Evolutionary conservation across 2,797 vertebrate genomes (phyloP).

Genomic region (Capromys pilorides): DNA sequence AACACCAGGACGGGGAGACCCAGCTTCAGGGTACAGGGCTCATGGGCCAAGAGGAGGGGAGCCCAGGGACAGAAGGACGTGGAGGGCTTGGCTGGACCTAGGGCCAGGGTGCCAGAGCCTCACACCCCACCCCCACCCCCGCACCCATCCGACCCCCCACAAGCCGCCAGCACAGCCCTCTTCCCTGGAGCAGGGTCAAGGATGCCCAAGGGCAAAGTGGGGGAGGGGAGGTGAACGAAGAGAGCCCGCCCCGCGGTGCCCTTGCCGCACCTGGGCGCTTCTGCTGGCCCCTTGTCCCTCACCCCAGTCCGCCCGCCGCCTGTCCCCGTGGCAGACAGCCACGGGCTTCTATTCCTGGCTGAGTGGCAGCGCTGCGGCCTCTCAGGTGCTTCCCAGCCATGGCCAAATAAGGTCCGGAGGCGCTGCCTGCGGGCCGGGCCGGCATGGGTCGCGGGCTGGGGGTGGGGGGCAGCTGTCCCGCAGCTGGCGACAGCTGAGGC

Average conservation of each 20-base stretch:
- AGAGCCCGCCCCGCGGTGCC: neutral
- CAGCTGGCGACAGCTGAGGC: slow-evolving; percentile 71
- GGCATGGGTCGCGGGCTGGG: too few species aligned
- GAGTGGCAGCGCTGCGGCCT: neutral
- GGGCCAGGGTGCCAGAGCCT: neutral
- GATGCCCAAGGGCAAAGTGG: too few species aligned
- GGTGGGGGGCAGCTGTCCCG: neutral
- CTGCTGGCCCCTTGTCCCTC: fast-evolving
- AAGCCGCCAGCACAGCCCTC: too few species aligned
- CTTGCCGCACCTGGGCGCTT: neutral
- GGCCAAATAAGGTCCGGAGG: slow-evolving; percentile 63
- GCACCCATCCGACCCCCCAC: too few species aligned
- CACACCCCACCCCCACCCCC: too few species aligned
- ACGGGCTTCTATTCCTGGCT: slow-evolving; percentile 64
- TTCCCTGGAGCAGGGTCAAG: neutral
- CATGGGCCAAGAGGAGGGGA: neutral
- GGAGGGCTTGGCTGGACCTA: neutral
- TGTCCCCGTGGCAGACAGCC: slow-evolving; percentile 45
- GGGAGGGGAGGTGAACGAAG: neutral
- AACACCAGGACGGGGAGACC: neutral
- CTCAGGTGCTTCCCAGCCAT: slow-evolving; percentile 32
- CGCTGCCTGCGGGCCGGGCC: neutral
- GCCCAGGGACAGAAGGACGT: neutral
- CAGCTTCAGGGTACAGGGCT: neutral
- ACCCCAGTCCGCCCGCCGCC: neutral